phyloP scores from a whole-genome alignment of 2,797 vertebrate genomes.

The Sebastes reedi region DNA sequence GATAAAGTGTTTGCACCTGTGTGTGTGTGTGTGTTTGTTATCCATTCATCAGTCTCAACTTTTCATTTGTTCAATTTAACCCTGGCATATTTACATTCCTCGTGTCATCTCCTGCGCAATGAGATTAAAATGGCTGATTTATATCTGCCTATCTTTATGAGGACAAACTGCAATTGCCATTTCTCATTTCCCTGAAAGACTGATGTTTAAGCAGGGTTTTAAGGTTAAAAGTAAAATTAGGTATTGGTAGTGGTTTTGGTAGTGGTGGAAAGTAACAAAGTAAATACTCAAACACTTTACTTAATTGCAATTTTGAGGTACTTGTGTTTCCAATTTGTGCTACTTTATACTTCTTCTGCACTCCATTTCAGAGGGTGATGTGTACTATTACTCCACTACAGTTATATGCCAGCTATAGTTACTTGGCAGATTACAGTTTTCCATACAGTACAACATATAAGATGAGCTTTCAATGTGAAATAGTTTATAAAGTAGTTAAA shows the following conservation, averaged over 20 bases:
- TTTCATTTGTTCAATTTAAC: constrained; percentile 37
- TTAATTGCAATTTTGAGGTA: background rate
- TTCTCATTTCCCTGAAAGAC: background rate
- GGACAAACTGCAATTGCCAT: background rate
- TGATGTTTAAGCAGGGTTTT: background rate
- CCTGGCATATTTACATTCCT: background rate
- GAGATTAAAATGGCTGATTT: background rate
- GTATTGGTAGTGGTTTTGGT: background rate
- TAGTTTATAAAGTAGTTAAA: background rate
- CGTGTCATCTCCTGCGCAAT: background rate
- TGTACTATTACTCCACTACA: background rate
- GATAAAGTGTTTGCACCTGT: background rate
- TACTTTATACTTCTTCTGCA: background rate
- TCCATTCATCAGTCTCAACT: constrained; percentile 47
- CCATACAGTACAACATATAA: background rate
- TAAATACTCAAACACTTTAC: background rate
- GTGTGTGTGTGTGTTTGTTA: constrained; percentile 1
- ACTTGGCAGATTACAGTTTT: background rate
- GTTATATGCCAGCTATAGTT: background rate
- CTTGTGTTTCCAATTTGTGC: background rate
- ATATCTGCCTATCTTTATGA: background rate
- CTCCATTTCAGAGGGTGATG: background rate
- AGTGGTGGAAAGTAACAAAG: background rate
- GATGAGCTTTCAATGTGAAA: background rate
- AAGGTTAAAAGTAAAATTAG: background rate